phyloP scores from a whole-genome alignment of 2,113 vertebrate genomes.

The Ophthalmolycus amberensis region DNA sequence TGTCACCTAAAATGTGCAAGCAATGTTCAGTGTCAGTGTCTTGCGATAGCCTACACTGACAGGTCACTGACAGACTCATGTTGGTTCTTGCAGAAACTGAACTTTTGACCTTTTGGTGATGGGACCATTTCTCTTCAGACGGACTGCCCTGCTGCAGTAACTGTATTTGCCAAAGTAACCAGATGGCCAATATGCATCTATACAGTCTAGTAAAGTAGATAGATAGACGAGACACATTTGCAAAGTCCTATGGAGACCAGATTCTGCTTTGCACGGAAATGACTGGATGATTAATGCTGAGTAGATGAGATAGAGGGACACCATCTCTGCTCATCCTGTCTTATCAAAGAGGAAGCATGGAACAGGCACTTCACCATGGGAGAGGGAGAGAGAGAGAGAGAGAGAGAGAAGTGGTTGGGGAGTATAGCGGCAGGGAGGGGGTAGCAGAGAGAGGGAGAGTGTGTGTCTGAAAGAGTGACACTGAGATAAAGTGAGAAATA shows the following conservation, averaged over 20 bases:
- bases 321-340: slow-evolving; percentile 37
- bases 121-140: slow-evolving; percentile 28
- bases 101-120: slow-evolving; percentile 44
- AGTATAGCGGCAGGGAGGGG: not conserved
- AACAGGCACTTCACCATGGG: slow-evolving; percentile 16
- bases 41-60: slow-evolving; percentile 1
- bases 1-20: slow-evolving; percentile 1
- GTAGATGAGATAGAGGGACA: slow-evolving; percentile 27
- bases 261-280: slow-evolving; percentile 9
- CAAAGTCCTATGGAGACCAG: slow-evolving; percentile 4
- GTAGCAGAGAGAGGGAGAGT: slow-evolving; percentile 14
- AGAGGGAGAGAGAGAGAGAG: slow-evolving; percentile 1
- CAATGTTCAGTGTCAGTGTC: not conserved
- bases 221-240: slow-evolving; percentile 13
- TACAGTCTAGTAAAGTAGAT: slow-evolving; percentile 2
- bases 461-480: slow-evolving; percentile 39
- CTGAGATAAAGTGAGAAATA: slow-evolving; percentile 54
- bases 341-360: slow-evolving; percentile 37
- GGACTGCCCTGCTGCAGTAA: slow-evolving; percentile 10
- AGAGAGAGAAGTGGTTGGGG: slow-evolving; percentile 12
- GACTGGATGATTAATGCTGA: slow-evolving; percentile 43
- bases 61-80: slow-evolving; percentile 24
- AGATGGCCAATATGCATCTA: slow-evolving; percentile 22
- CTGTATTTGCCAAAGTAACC: slow-evolving; percentile 21
- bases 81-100: slow-evolving; percentile 12